A percentile compares a stretch with the other conserved stretches of the same genome.
phyloP scores from a whole-genome alignment of 2,113 vertebrate genomes.

The Bos javanicus region DNA sequence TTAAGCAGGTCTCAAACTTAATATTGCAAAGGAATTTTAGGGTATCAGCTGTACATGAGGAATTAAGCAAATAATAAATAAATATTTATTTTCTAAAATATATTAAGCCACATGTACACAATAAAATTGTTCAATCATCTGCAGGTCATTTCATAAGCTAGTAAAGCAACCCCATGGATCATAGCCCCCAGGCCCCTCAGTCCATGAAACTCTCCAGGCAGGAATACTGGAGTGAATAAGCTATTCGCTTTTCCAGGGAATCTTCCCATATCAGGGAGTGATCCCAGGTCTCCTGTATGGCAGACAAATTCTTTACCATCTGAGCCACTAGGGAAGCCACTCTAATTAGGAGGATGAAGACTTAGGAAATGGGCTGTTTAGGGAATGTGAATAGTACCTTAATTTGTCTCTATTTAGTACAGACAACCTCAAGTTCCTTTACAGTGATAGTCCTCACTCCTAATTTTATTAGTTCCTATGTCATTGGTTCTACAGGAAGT shows the following conservation, averaged over 20 bases:
- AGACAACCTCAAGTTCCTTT: neutral
- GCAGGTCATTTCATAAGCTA: neutral
- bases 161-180: neutral
- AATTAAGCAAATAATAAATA: neutral
- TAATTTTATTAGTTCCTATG: neutral
- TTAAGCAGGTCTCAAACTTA: neutral
- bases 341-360: neutral
- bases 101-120: neutral
- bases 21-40: neutral
- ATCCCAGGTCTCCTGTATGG: neutral
- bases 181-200: neutral
- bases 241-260: neutral
- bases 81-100: neutral
- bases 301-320: neutral
- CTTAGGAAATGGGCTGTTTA: neutral
- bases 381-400: neutral
- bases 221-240: neutral
- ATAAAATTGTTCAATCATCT: neutral
- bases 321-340: neutral
- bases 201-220: neutral
- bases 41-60: neutral
- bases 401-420: neutral
- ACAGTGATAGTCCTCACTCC: neutral
- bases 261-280: neutral
- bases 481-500: neutral